Conservation (phyloP, 1,140 invertebrate genomes). For the Cyphomyrmex costatus region DNA sequence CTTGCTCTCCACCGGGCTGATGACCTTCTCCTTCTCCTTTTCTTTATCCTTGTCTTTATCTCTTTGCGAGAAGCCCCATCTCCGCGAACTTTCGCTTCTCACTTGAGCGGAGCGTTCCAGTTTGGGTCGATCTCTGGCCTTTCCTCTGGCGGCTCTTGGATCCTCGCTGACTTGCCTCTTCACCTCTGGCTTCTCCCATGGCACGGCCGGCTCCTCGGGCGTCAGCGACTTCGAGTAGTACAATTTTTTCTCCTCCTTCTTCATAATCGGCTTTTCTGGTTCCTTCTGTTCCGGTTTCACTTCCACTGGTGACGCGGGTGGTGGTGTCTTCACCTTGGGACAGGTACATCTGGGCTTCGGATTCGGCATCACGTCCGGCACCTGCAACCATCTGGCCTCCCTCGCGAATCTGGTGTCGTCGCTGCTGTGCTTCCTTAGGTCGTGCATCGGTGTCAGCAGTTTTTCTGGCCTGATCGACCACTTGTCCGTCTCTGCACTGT, state of each 20-base stretch:
- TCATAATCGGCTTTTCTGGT: slow-evolving; percentile 41
- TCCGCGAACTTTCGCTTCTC: slow-evolving; percentile 56
- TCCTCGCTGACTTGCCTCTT: slow-evolving; percentile 81
- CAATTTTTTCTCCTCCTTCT: slow-evolving; percentile 76
- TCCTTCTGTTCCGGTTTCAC: neutral
- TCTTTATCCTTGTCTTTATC: slow-evolving; percentile 59
- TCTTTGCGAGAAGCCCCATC: slow-evolving; percentile 47
- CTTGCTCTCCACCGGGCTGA: slow-evolving; percentile 75
- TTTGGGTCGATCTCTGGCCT: slow-evolving; percentile 69
- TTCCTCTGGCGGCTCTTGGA: slow-evolving; percentile 60
- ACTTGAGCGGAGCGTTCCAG: slow-evolving; percentile 66
- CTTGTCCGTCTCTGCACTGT: slow-evolving; percentile 84
- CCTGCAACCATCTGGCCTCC: slow-evolving; percentile 80
- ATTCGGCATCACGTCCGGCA: slow-evolving; percentile 83
- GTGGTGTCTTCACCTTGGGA: slow-evolving; percentile 77
- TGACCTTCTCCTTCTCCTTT: slow-evolving; percentile 76
- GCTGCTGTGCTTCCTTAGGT: slow-evolving; percentile 84
- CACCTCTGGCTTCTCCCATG: slow-evolving; percentile 75
- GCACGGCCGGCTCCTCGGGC: slow-evolving; percentile 35
- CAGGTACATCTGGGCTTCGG: slow-evolving; percentile 84
- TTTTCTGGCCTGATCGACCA: slow-evolving; percentile 80
- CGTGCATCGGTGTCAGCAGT: slow-evolving; percentile 77
- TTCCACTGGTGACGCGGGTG: slow-evolving; percentile 71
- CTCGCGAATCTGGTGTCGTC: slow-evolving; percentile 84
- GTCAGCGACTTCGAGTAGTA: slow-evolving; percentile 76